Evolutionary conservation across 2,113 vertebrate species (phyloP), one percentile per base, ranked within the genome.

Genomic region (Bungarus multicinctus): DNA sequence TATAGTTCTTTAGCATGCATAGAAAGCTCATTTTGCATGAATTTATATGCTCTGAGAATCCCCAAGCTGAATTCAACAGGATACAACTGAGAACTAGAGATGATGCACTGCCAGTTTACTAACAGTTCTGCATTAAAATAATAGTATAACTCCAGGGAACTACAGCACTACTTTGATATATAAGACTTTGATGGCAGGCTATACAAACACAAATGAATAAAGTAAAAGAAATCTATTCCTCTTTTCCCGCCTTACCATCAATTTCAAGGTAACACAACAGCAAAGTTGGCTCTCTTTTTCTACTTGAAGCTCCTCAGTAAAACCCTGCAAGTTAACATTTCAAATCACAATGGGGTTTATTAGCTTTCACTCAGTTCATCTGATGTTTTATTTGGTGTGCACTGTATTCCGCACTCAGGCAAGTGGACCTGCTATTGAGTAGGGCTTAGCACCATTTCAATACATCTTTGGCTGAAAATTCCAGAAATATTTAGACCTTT

Each of bases 311-410:
- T 57, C 86, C 81, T 64, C 81, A 90, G 45, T 57, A n/a, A 55
- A 86, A 55, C 88, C 88, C 50, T 60, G 45, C 88, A 93, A 89
- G 92, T 90, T 90, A 90, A 90, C 55, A 87, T 54, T 90, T 93
- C 47, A 93, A 85, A 85, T 87, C 88, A 90, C 92, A 90, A 64
- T 93, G 89, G 92, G 64, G 74, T 87, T 93, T 93, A 93, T 93
- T 93, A 93, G 52, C 54, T 93, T 89, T 85, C 92, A 85, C 25
- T 85, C 88, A 57, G 30, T 52, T n/a, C 43, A 43, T 69, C 81
- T 81, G 50, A 91, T 60, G 60, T 81, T 87, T 34, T 89, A 47
- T 93, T 93, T 93, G 64, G 58, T 89, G 69, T 89, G 54, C 53
- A 89, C 39, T 89, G 43, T 54, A 89, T 85, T 89, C 52, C 43